Conservation (phyloP, 1,140 invertebrate species). For the Nymphalis io region DNA sequence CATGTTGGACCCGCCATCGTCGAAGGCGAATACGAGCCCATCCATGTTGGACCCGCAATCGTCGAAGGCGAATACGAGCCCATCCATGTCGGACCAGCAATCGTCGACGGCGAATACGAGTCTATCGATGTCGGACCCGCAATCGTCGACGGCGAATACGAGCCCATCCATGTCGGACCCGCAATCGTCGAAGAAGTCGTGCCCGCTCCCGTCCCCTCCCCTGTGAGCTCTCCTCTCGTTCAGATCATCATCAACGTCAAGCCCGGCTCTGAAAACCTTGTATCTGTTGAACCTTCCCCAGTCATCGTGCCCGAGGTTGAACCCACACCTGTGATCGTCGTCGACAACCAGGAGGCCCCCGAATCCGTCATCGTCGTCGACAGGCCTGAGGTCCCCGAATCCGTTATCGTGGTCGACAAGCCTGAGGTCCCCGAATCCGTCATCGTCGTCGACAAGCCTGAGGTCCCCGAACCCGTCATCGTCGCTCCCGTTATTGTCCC, state of each 20-base stretch:
- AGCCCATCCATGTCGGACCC: neutral
- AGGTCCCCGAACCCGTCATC: conserved; percentile 2
- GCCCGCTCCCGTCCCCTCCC: conserved; percentile 30
- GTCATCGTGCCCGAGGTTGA: conserved; percentile 11
- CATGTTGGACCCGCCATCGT: conserved; percentile 31
- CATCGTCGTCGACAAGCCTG: conserved; percentile 16
- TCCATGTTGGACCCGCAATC: conserved; percentile 32
- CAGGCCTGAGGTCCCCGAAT: neutral
- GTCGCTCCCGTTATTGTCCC: neutral
- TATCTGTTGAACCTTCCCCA: conserved; percentile 3
- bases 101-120: conserved; percentile 21
- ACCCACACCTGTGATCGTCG: conserved; percentile 1
- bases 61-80: conserved; percentile 18
- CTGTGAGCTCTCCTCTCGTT: conserved; percentile 48
- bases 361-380: conserved; percentile 18
- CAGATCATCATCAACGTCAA: conserved; percentile 65
- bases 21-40: conserved; percentile 39
- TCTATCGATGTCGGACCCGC: conserved; percentile 41
- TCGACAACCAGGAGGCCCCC: neutral
- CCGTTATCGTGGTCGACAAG: neutral
- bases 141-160: conserved; percentile 33
- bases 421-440: neutral
- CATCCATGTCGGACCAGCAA: conserved; percentile 30
- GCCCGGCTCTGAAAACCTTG: conserved; percentile 30
- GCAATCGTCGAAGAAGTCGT: conserved; percentile 4